Conservation (phyloP, 2,888 invertebrate genomes). For the Lasioglossum villosulum region DNA sequence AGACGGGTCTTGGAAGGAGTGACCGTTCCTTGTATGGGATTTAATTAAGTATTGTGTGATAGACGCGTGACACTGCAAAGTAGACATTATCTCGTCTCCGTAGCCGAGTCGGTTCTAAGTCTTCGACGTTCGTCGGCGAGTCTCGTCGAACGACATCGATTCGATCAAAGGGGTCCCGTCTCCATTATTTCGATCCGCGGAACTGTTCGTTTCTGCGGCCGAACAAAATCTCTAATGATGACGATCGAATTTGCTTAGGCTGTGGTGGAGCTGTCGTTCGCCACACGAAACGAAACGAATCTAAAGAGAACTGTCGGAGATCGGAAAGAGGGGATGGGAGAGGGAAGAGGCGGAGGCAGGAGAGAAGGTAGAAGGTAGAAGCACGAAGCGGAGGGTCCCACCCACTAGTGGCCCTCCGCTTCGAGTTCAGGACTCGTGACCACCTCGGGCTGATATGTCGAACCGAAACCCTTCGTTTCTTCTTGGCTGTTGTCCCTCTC, state of each 20-base stretch:
- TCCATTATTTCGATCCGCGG: slow-evolving; percentile 2
- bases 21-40: slow-evolving; percentile 13
- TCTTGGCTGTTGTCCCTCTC: slow-evolving; percentile 71
- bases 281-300: slow-evolving; percentile 37
- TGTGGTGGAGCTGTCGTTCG: slow-evolving; percentile 62
- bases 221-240: slow-evolving; percentile 41
- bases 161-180: slow-evolving; percentile 17
- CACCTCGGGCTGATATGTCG: slow-evolving; percentile 84
- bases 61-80: slow-evolving; percentile 23
- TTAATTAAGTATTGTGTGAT: slow-evolving; percentile 36
- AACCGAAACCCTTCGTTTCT: slow-evolving; percentile 81
- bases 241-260: slow-evolving; percentile 52
- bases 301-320: slow-evolving; percentile 31
- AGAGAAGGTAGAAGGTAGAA: slow-evolving; percentile 47
- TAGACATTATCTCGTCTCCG: slow-evolving; percentile 14
- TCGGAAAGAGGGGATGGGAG: slow-evolving; percentile 1
- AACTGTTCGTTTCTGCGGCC: slow-evolving; percentile 12
- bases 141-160: slow-evolving; percentile 1
- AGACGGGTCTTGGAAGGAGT: background rate
- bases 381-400: slow-evolving; percentile 81
- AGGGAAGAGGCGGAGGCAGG: background rate
- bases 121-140: background rate
- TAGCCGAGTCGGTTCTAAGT: background rate
- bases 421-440: slow-evolving; percentile 82
- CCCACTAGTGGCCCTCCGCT: slow-evolving; percentile 80